A percentile compares a stretch with the other conserved stretches of the same genome.
phyloP scores from a whole-genome alignment of 2,113 vertebrate species.

The Cryptotis parvus region DNA sequence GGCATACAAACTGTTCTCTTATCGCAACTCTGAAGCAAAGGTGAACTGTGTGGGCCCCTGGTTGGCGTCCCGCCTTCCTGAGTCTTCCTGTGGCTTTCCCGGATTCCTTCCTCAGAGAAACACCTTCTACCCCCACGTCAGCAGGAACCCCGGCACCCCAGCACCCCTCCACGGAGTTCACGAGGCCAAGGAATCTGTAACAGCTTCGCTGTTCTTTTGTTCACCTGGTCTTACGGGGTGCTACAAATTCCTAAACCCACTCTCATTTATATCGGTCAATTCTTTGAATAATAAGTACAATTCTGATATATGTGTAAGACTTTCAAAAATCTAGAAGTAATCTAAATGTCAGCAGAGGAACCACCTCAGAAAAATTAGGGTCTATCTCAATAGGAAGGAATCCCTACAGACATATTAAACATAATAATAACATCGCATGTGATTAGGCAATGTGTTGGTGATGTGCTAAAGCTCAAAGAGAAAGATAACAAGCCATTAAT shows the following conservation, averaged over 20 bases:
- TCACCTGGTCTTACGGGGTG: background rate
- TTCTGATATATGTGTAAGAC: background rate
- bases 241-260: slow-evolving; percentile 6
- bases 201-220: background rate
- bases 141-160: background rate
- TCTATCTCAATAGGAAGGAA: background rate
- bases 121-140: background rate
- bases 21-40: too few relatives aligned
- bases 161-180: background rate
- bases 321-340: slow-evolving; percentile 19
- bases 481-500: background rate
- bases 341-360: slow-evolving; percentile 1
- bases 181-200: background rate
- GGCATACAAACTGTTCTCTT: too few relatives aligned
- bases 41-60: too few relatives aligned
- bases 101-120: background rate
- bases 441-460: background rate
- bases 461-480: background rate
- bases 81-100: background rate
- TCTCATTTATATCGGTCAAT: background rate
- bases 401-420: background rate
- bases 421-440: too few relatives aligned
- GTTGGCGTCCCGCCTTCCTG: too few relatives aligned
- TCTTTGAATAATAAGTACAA: background rate
- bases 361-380: background rate